These are phyloP conservation scores for Drosophila bocki DNA, from an alignment of 1,140 invertebrate species.

Conservation along the genomic window DNA sequence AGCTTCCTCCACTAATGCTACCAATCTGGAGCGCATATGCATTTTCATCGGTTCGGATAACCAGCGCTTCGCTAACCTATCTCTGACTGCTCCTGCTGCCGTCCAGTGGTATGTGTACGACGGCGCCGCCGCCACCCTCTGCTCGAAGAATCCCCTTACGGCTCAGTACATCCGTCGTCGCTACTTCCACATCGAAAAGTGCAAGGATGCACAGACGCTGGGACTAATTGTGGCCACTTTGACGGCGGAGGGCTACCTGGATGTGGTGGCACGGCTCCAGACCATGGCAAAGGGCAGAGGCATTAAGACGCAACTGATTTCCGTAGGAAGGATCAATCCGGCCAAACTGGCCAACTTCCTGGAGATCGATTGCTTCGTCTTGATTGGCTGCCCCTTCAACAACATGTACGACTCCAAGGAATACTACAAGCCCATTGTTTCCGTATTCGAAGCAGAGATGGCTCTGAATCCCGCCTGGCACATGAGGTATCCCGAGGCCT, in stretches of 20 bases:
- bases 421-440: conserved; percentile 95
- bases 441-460: conserved; percentile 96
- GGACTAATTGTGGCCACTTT: conserved; percentile 96
- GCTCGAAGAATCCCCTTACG: conserved; percentile 71
- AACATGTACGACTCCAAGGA: conserved; percentile 93
- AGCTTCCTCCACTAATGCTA: conserved; percentile 15
- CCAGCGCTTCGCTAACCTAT: conserved; percentile 86
- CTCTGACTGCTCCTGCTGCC: conserved; percentile 85
- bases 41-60: conserved; percentile 86
- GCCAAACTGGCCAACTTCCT: conserved; percentile 95
- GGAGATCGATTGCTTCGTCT: conserved; percentile 95
- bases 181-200: conserved; percentile 93
- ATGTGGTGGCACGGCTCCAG: conserved; percentile 92
- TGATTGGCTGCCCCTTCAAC: conserved; percentile 96
- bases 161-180: conserved; percentile 90
- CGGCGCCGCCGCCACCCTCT: conserved; percentile 40
- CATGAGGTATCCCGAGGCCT: conserved; percentile 87
- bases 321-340: conserved; percentile 96
- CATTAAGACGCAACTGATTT: conserved; percentile 96
- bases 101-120: conserved; percentile 78
- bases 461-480: conserved; percentile 90
- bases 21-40: conserved; percentile 77
- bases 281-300: conserved; percentile 89
- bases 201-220: conserved; percentile 94
- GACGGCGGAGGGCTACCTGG: conserved; percentile 92